Base-by-base conservation (phyloP, 1,140 invertebrate genomes). In the Rhagoletis pomonella region DNA sequence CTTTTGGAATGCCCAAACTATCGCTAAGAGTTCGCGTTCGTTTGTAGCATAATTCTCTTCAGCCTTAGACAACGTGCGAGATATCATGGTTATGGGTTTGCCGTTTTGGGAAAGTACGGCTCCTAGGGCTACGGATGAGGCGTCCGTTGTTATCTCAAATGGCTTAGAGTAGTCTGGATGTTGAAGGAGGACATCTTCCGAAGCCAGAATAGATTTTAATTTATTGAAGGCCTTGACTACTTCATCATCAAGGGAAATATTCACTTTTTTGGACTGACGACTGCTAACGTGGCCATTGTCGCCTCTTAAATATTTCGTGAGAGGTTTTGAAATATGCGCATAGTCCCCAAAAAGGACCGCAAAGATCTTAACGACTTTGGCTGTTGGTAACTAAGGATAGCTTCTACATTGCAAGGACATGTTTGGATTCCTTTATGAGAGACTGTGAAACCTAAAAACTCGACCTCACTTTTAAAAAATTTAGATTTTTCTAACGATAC, bases 401-500 rank as follows among this genome's bases (percentile, higher is more conserved):
- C 42, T 50, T 84, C 47, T 50, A 55, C 77, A 55, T 84, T 84
- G 17, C 47, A 17, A 50, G 77, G 77, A 84, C 50, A 50, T 84
- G 77, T 84, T 55, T 47, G 39, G 47, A 84, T 84, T 5, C 47
- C 77, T 47, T 84, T 50, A 3, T 84, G 39, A 55, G 77, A 50
- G n/a, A 84, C 44, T 47, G 47, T 55, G 77, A 84, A 84, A 47
- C 77, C n/a, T 55, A 84, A 84, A 84, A 50, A 84, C 47, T 84
- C 77, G 1, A 84, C 86, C 55, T 92, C 88, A 12, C 65, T 88
- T 55, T 89, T 87, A 29, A 89, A 91, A 88, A 94, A 94, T 64
- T 93, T 86, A 85, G 90, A 93, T 90, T 94, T 94, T 85, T 90
- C 87, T 2, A 93, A 88, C 58, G 93, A 94, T 4, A 94, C 89